Conservation (phyloP, 1,140 invertebrate species). For the Lepidurus arcticus region DNA sequence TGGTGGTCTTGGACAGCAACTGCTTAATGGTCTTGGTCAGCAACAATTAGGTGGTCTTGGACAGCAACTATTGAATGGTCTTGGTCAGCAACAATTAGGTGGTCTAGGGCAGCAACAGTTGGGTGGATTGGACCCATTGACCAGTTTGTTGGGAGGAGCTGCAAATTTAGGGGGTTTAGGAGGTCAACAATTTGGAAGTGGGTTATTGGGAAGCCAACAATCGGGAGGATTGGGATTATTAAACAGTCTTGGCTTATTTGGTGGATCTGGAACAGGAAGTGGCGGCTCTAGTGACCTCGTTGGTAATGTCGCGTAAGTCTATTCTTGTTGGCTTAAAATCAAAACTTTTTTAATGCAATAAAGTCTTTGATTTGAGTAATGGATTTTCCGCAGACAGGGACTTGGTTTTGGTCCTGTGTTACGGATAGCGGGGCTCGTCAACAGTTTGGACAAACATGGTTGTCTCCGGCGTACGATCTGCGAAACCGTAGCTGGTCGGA, state of each 20-base stretch:
- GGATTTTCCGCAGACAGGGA: not conserved
- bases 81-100: not conserved
- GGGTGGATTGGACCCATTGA: not conserved
- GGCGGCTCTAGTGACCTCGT: not conserved
- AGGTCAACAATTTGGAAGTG: not conserved
- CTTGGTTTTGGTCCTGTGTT: slow-evolving; percentile 1
- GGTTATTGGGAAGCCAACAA: not conserved
- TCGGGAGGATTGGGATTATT: not conserved
- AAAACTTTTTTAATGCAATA: too few relatives aligned
- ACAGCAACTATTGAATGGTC: not conserved
- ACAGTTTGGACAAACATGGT: not conserved
- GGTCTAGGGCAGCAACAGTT: not conserved
- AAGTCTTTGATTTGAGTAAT: not conserved
- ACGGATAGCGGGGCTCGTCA: not conserved
- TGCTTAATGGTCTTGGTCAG: not conserved
- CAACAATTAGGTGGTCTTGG: not conserved
- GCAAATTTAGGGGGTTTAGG: not conserved
- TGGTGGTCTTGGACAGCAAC: not conserved
- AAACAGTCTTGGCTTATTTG: slow-evolving; percentile 6
- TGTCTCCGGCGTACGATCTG: not conserved
- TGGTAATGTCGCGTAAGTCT: slow-evolving; percentile 1
- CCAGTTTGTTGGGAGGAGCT: slow-evolving; percentile 1
- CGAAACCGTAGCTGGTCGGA: not conserved
- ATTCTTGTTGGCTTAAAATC: too few relatives aligned
- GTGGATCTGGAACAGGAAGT: not conserved